These are phyloP conservation scores for Cosmia pyralina DNA, from an alignment of 2,888 invertebrate genomes.

Conservation along the genomic window DNA sequence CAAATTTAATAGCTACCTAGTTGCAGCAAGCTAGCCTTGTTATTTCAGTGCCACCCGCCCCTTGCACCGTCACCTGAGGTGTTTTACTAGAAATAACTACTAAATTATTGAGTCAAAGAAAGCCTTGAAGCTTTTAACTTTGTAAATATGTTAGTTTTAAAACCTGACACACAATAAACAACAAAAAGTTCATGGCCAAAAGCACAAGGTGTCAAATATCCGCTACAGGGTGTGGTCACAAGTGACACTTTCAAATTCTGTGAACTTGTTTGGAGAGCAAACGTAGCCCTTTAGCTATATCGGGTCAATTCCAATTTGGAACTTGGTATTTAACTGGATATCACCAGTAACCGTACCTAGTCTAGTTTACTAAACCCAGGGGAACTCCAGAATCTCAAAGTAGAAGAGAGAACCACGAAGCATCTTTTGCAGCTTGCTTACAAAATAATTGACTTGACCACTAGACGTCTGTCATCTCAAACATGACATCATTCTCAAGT, in stretches of 20 bases:
- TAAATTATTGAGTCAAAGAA: slow-evolving; percentile 26
- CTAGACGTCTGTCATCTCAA: slow-evolving; percentile 31
- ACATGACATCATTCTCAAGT: slow-evolving; percentile 55
- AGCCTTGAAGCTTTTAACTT: slow-evolving; percentile 35
- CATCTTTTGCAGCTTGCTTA: slow-evolving; percentile 6
- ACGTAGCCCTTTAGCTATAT: neutral
- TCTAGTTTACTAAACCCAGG: neutral
- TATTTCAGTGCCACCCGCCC: slow-evolving; percentile 11
- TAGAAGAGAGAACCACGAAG: neutral
- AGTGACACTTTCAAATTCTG: slow-evolving; percentile 31
- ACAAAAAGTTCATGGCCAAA: slow-evolving; percentile 47
- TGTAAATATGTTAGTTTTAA: slow-evolving; percentile 31
- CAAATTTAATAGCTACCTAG: neutral
- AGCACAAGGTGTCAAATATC: slow-evolving; percentile 35
- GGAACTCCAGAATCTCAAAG: neutral
- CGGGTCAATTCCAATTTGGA: neutral
- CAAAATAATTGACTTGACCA: slow-evolving; percentile 18
- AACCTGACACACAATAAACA: slow-evolving; percentile 24
- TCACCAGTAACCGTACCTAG: too few species aligned
- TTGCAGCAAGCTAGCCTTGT: slow-evolving; percentile 25
- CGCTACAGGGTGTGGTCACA: slow-evolving; percentile 24
- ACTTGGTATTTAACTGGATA: neutral
- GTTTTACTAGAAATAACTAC: slow-evolving; percentile 21
- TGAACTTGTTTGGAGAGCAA: slow-evolving; percentile 3
- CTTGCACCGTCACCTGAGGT: slow-evolving; percentile 19